Conservation (phyloP, 2,113 vertebrate genomes). For the Pongo pygmaeus region DNA sequence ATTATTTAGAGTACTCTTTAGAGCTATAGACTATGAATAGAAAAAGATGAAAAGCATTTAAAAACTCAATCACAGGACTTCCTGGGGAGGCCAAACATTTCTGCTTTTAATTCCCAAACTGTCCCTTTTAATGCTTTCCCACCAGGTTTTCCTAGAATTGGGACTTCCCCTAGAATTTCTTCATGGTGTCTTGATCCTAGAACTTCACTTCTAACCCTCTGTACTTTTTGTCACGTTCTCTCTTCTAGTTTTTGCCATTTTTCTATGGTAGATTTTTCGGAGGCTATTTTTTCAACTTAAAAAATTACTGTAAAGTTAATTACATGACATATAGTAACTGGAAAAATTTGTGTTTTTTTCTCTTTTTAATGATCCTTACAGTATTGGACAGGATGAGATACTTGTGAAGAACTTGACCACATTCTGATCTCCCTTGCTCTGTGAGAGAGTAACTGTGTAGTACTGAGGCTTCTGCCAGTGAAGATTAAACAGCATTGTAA, state of each 20-base stretch:
- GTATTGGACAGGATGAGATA: neutral
- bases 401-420: neutral
- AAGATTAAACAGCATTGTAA: neutral
- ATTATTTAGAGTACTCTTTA: conserved; percentile 64
- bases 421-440: neutral
- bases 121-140: conserved; percentile 38
- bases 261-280: conserved; percentile 13
- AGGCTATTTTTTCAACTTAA: neutral
- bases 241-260: conserved; percentile 18
- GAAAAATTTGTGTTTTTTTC: neutral
- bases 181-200: neutral
- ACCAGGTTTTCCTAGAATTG: conserved; percentile 3
- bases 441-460: neutral
- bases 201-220: neutral
- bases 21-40: neutral
- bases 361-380: neutral
- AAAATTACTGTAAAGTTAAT: conserved; percentile 33
- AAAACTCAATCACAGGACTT: conserved; percentile 27
- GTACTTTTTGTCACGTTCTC: neutral
- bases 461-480: neutral
- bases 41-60: conserved; percentile 22
- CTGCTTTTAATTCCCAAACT: conserved; percentile 45
- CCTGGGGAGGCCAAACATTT: conserved; percentile 48
- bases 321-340: neutral
- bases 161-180: conserved; percentile 61